These are phyloP conservation scores for Bagarius yarrelli DNA, from an alignment of 2,113 vertebrate genomes.

Conservation along the genomic window DNA sequence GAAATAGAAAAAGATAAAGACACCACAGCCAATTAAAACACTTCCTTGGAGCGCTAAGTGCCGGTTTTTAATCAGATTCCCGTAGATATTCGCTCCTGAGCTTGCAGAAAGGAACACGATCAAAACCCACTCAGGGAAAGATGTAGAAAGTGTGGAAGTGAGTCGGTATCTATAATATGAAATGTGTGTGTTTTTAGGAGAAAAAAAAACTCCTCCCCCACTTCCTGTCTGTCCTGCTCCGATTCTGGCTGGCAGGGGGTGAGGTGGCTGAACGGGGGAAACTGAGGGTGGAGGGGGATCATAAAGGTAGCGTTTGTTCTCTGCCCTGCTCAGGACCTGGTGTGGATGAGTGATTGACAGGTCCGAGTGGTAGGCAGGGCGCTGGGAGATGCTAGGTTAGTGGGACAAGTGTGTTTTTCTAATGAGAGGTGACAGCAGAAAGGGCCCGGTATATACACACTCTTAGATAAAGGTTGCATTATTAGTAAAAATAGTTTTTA, in stretches of 20 bases:
- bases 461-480: neutral
- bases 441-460: neutral
- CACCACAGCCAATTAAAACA: conserved; percentile 42
- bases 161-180: neutral
- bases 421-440: conserved; percentile 46
- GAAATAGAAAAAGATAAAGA: conserved; percentile 46
- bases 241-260: conserved; percentile 56
- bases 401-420: conserved; percentile 53
- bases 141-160: neutral
- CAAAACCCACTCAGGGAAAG: conserved; percentile 26
- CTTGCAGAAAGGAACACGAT: neutral
- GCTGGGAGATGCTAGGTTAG: conserved; percentile 27
- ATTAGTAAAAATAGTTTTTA: neutral
- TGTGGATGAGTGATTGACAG: conserved; percentile 62
- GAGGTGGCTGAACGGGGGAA: conserved; percentile 27
- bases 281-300: conserved; percentile 34
- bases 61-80: conserved; percentile 29
- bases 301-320: conserved; percentile 73
- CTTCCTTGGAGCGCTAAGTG: conserved; percentile 32
- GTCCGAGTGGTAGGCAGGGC: conserved; percentile 53
- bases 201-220: conserved; percentile 60
- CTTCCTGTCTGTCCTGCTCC: conserved; percentile 70
- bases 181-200: conserved; percentile 50
- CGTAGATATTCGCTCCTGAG: conserved; percentile 8
- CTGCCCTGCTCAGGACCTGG: conserved; percentile 58